Evolutionary conservation across 1,140 invertebrate species (phyloP).

Genomic region (Papilio aristodemus): DNA sequence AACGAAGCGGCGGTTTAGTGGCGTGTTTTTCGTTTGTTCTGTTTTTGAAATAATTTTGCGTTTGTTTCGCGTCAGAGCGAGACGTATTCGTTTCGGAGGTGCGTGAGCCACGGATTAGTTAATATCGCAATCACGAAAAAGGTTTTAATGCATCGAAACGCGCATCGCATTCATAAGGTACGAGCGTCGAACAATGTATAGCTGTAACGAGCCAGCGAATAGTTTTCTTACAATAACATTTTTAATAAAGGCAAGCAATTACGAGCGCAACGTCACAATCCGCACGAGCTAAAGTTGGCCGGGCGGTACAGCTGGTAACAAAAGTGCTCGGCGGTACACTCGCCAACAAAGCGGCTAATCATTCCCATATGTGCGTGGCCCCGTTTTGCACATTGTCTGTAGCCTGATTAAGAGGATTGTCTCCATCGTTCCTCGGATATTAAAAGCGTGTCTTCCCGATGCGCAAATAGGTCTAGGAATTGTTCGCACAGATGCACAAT

Average conservation of each 20-base stretch:
- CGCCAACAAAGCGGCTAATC: slow-evolving; percentile 76
- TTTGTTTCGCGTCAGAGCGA: neutral
- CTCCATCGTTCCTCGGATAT: slow-evolving; percentile 74
- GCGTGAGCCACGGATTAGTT: slow-evolving; percentile 1
- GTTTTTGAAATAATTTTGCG: slow-evolving; percentile 22
- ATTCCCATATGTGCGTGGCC: slow-evolving; percentile 74
- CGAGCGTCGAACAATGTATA: slow-evolving; percentile 16
- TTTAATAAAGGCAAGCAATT: slow-evolving; percentile 63
- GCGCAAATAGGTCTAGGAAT: slow-evolving; percentile 55
- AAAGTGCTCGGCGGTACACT: slow-evolving; percentile 64
- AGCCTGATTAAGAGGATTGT: slow-evolving; percentile 79
- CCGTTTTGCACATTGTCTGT: slow-evolving; percentile 75
- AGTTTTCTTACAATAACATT: slow-evolving; percentile 35
- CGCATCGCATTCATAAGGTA: slow-evolving; percentile 20
- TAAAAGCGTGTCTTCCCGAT: slow-evolving; percentile 74
- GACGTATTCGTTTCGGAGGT: neutral
- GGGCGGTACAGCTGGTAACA: slow-evolving; percentile 64
- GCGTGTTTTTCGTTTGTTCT: slow-evolving; percentile 23
- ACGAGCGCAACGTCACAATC: slow-evolving; percentile 61
- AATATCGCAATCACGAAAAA: slow-evolving; percentile 24
- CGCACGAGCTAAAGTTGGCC: slow-evolving; percentile 63
- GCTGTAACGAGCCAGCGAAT: slow-evolving; percentile 27
- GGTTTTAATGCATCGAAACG: slow-evolving; percentile 18
- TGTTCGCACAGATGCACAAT: slow-evolving; percentile 58
- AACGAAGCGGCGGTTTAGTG: slow-evolving; percentile 24